Percentiles rank a stretch among this genome's conserved stretches.
Conservation (phyloP, 2,888 invertebrate genomes). For the Conistra vaccinii region DNA sequence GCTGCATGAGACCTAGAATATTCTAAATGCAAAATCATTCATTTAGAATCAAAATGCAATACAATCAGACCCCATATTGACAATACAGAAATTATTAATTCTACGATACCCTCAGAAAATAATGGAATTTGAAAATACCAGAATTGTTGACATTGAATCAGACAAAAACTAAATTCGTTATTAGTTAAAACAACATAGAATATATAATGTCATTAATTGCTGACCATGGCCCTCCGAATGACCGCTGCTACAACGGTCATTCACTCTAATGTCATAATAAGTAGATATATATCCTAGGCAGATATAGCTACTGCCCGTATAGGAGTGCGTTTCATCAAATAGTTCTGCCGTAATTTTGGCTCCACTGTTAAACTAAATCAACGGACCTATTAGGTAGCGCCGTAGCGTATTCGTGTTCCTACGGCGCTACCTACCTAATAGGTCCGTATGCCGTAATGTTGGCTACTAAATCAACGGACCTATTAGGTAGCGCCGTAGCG, state of each 20-base stretch:
- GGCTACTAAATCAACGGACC: too few relatives aligned
- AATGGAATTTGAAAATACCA: background rate
- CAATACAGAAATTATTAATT: background rate
- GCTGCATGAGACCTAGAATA: too few relatives aligned
- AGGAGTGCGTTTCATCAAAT: too few relatives aligned
- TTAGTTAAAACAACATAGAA: background rate
- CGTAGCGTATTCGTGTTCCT: too few relatives aligned
- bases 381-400: too few relatives aligned
- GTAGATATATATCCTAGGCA: background rate
- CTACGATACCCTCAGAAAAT: background rate
- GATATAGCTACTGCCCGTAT: background rate
- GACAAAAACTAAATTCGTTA: background rate
- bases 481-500: too few relatives aligned
- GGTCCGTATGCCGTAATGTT: too few relatives aligned
- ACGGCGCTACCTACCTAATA: too few relatives aligned
- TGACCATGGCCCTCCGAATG: conserved; percentile 1
- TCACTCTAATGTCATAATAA: background rate
- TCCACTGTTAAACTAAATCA: too few relatives aligned
- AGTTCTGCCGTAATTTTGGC: too few relatives aligned
- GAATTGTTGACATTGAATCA: background rate
- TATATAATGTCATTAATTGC: background rate
- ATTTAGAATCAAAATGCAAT: too few relatives aligned
- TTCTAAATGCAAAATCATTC: background rate
- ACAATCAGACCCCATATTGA: background rate
- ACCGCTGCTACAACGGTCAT: background rate